phyloP scores from a whole-genome alignment of 2,797 vertebrate genomes.

The Argentina silus region DNA sequence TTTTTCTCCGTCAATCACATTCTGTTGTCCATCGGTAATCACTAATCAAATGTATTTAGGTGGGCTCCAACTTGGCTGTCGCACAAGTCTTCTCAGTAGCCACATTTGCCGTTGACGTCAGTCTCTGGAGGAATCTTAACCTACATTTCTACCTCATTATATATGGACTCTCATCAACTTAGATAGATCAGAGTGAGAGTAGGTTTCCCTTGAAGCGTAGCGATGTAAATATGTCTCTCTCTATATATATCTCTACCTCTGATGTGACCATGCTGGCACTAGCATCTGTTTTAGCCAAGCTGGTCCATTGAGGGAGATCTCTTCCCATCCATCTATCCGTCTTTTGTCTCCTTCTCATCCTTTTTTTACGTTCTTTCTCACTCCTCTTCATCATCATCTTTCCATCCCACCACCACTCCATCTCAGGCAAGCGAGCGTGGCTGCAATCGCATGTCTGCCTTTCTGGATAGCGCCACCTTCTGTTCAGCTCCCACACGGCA shows the following conservation, averaged over 20 bases:
- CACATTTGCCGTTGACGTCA: too few relatives aligned
- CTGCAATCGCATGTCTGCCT: slow-evolving; percentile 90
- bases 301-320: slow-evolving; percentile 30
- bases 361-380: slow-evolving; percentile 60
- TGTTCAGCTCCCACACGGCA: slow-evolving; percentile 81
- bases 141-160: too few relatives aligned
- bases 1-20: slow-evolving; percentile 7
- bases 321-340: slow-evolving; percentile 32
- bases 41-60: too few relatives aligned
- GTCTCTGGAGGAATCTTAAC: too few relatives aligned
- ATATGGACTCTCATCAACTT: background rate
- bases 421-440: slow-evolving; percentile 84
- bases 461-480: slow-evolving; percentile 85
- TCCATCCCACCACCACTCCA: slow-evolving; percentile 70
- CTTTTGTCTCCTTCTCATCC: background rate
- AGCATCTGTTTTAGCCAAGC: slow-evolving; percentile 21
- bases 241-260: too few relatives aligned
- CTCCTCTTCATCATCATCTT: slow-evolving; percentile 67
- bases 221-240: too few relatives aligned
- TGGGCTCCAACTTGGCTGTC: too few relatives aligned
- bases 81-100: too few relatives aligned
- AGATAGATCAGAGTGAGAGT: too few relatives aligned
- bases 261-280: slow-evolving; percentile 27
- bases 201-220: too few relatives aligned
- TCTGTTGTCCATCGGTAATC: slow-evolving; percentile 19